These are phyloP conservation scores for Micromesistius poutassou DNA, from an alignment of 2,797 vertebrate genomes.

Conservation along the genomic window DNA sequence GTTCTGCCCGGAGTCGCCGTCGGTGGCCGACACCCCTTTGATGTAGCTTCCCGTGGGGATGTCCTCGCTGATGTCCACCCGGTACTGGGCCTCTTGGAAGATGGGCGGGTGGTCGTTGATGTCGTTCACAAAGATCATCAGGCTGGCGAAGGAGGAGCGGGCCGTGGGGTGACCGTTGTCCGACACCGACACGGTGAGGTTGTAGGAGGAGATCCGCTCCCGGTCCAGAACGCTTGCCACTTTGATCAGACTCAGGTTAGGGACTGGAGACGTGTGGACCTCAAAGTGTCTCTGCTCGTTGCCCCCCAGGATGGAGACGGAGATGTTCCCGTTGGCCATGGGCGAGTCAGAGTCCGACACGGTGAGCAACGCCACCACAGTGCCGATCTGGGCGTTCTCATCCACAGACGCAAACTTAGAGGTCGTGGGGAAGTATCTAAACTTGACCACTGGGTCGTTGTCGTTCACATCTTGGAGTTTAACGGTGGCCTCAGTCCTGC, in stretches of 20 bases:
- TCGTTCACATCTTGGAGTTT: constrained; percentile 92
- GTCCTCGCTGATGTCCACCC: constrained; percentile 91
- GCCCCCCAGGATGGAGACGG: constrained; percentile 91
- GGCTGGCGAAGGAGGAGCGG: constrained; percentile 89
- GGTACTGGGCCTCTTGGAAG: constrained; percentile 86
- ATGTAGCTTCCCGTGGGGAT: constrained; percentile 92
- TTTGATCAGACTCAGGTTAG: constrained; percentile 95
- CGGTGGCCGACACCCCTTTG: constrained; percentile 91
- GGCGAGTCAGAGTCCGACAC: constrained; percentile 94
- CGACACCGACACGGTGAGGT: constrained; percentile 91
- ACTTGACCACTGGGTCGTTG: constrained; percentile 94
- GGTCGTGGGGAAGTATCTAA: constrained; percentile 92
- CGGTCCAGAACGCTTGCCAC: constrained; percentile 92
- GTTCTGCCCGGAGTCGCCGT: constrained; percentile 95
- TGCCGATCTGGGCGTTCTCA: constrained; percentile 93
- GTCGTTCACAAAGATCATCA: constrained; percentile 97
- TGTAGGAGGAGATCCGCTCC: constrained; percentile 94
- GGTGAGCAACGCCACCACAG: constrained; percentile 91
- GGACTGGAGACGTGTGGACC: constrained; percentile 93
- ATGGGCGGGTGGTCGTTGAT: constrained; percentile 96
- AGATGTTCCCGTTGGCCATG: constrained; percentile 92
- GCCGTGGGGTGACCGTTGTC: constrained; percentile 81
- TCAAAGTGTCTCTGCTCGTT: constrained; percentile 97
- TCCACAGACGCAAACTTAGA: constrained; percentile 96
- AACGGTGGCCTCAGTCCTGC: constrained; percentile 87